phyloP scores from a whole-genome alignment of 2,888 invertebrate species.

The Emmelina monodactyla region DNA sequence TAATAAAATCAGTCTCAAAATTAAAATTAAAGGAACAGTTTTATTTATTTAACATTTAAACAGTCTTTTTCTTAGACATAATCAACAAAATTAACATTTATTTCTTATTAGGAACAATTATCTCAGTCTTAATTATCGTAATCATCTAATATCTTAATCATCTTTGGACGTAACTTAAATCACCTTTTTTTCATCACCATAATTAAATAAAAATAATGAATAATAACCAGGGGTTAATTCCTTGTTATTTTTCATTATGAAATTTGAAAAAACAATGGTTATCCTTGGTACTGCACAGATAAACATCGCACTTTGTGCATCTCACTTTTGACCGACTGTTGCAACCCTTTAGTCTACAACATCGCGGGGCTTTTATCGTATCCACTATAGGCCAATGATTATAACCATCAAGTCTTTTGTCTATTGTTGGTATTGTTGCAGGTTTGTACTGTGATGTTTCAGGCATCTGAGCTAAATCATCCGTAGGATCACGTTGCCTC shows the following conservation, averaged over 20 bases:
- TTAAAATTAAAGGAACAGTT: background rate
- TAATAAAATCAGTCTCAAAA: background rate
- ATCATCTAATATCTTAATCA: no score
- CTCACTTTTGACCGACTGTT: constrained; percentile 10
- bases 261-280: constrained; percentile 7
- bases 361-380: constrained; percentile 11
- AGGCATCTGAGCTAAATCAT: constrained; percentile 10
- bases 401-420: constrained; percentile 10
- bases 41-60: background rate
- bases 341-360: constrained; percentile 10
- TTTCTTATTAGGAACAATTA: constrained; percentile 2
- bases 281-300: constrained; percentile 9
- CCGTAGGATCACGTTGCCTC: constrained; percentile 9
- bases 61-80: constrained; percentile 1
- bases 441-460: constrained; percentile 7
- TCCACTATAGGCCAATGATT: constrained; percentile 13
- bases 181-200: background rate
- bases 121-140: constrained; percentile 1
- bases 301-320: constrained; percentile 11
- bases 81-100: constrained; percentile 7
- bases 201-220: background rate
- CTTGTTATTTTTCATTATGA: no score
- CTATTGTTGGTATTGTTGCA: constrained; percentile 8
- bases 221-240: no score
- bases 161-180: constrained; percentile 1